Evolutionary conservation across 2,113 vertebrate genomes (phyloP).

Genomic region (Nycticebus coucang): DNA sequence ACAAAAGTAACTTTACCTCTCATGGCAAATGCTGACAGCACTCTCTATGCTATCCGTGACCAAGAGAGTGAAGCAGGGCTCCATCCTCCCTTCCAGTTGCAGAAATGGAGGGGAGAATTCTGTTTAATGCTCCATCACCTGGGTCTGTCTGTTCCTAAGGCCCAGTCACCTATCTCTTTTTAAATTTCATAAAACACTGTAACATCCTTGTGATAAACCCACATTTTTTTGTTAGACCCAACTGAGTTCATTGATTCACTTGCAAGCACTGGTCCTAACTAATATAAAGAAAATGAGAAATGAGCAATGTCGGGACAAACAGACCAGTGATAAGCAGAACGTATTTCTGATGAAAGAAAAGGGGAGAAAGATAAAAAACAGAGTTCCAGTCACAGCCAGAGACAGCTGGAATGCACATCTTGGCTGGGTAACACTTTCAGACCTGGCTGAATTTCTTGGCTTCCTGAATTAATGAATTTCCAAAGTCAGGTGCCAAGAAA

Average conservation of each 20-base stretch:
- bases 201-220: background rate
- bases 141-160: background rate
- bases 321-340: background rate
- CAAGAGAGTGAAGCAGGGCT: background rate
- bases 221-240: background rate
- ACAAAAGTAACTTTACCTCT: background rate
- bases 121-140: background rate
- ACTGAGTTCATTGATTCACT: background rate
- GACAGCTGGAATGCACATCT: background rate
- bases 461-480: slow-evolving; percentile 40
- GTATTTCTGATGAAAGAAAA: background rate
- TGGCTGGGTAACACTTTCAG: background rate
- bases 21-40: background rate
- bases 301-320: background rate
- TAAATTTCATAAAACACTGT: background rate
- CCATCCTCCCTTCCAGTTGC: background rate
- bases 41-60: background rate
- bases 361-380: background rate
- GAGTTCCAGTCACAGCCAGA: background rate
- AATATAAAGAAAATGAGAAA: slow-evolving; percentile 9
- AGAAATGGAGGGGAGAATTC: background rate
- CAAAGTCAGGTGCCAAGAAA: slow-evolving; percentile 13
- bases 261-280: background rate
- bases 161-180: background rate
- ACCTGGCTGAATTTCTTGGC: slow-evolving; percentile 22